Base-by-base conservation (phyloP, 2,888 invertebrate species). In the Formica aserva region DNA sequence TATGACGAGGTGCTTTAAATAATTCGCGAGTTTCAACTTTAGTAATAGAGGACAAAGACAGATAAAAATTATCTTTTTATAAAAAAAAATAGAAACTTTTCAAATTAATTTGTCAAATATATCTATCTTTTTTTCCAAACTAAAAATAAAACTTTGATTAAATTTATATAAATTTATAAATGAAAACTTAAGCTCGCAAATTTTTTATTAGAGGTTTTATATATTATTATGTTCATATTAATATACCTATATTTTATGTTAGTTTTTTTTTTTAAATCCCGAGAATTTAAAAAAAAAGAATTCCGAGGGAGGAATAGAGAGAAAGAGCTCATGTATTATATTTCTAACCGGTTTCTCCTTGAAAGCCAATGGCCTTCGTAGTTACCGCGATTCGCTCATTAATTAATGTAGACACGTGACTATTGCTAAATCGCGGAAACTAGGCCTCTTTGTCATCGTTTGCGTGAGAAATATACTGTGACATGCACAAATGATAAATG, bases 361-460 rank as follows among this genome's bases (percentile, higher is more conserved):
- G 77, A 77, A 67, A 77, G 55, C 22, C 15, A 41, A 15, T 41
- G 67, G 57, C 77, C 66, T 77, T 66, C 55, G 77, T n/a, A 67
- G 26, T 66, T 41, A 55, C 35, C n/a, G 15, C 18, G 66, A 18
- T 15, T 35, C 26, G 38, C 6, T 67, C 67, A 57, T 77, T 77
- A 67, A 67, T 77, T 77, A 67, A 67, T 67, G 41, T 0, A 1
- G n/a, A 67, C 8, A 38, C 67, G 55, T 77, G 55, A 67, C 26
- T 57, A 77, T 67, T 67, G 41, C 29, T 15, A 67, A 55, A 55
- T 67, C 22, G 2, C 55, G 26, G 63, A 65, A 76, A 76, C 11
- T 29, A 41, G 55, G 55, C 41, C 41, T 77, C 15, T 66, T 55
- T 57, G 55, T 57, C 41, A 35, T 41, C 55, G 55, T n/a, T 26